A percentile compares a stretch with the other conserved stretches of the same genome.
These are phyloP conservation scores for Griposia aprilina DNA, from an alignment of 2,888 invertebrate species.

Conservation along the genomic window DNA sequence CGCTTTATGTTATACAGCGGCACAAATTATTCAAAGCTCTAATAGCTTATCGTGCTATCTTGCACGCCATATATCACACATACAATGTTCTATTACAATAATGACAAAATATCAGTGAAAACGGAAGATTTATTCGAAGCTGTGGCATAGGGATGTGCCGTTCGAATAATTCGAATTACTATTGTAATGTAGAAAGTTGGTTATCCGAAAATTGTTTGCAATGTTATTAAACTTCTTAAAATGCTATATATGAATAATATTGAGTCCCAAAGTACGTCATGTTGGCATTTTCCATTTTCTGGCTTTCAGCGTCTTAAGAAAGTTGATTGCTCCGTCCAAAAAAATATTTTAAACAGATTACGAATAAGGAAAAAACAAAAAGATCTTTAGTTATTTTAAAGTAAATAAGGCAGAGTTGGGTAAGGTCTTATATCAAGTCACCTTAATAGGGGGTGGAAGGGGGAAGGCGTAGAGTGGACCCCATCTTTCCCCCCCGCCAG, in stretches of 20 bases:
- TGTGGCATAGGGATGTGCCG: constrained; percentile 43
- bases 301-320: background rate
- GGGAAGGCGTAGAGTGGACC: too few relatives aligned
- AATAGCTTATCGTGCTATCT: constrained; percentile 69
- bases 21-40: constrained; percentile 64
- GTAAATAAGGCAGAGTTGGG: background rate
- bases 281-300: background rate
- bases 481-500: too few relatives aligned
- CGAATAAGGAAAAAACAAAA: background rate
- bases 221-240: background rate
- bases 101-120: constrained; percentile 80
- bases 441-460: too few relatives aligned
- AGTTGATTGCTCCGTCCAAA: background rate
- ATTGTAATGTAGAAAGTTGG: constrained; percentile 19
- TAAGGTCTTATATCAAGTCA: too few relatives aligned
- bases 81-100: constrained; percentile 75
- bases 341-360: background rate
- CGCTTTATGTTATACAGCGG: constrained; percentile 56
- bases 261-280: background rate
- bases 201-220: constrained; percentile 1
- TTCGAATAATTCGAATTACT: constrained; percentile 28
- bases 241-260: background rate
- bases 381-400: background rate
- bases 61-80: constrained; percentile 65
- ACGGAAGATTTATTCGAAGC: constrained; percentile 71